phyloP scores from a whole-genome alignment of 2,888 invertebrate species.

The Phaedon cochleariae region DNA sequence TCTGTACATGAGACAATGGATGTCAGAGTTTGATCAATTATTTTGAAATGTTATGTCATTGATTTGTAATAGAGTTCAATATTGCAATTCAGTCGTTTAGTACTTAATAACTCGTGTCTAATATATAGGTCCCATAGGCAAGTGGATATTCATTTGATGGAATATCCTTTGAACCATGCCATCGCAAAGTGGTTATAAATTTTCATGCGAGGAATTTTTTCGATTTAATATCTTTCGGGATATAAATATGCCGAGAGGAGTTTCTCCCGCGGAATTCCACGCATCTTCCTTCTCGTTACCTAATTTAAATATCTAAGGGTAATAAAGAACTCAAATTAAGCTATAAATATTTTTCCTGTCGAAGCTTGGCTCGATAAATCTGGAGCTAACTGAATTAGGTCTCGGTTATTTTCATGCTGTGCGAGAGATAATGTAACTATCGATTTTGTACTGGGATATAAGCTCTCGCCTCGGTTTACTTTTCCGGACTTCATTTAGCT shows the following conservation, averaged over 20 bases:
- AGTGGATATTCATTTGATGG: too few relatives aligned
- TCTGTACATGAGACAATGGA: too few relatives aligned
- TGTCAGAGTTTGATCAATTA: too few relatives aligned
- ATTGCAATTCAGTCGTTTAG: too few relatives aligned
- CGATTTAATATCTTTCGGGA: neutral
- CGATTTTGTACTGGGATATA: slow-evolving; percentile 27
- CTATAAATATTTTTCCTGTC: slow-evolving; percentile 60
- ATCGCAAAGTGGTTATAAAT: too few relatives aligned
- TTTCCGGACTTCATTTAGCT: neutral
- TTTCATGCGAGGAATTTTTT: too few relatives aligned
- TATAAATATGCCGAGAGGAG: slow-evolving; percentile 21
- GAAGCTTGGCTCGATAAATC: slow-evolving; percentile 59
- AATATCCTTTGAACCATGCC: too few relatives aligned
- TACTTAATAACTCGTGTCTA: too few relatives aligned
- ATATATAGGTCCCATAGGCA: too few relatives aligned
- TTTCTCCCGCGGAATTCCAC: slow-evolving; percentile 2
- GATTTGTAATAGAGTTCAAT: too few relatives aligned
- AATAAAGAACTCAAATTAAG: slow-evolving; percentile 59
- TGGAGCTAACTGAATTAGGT: slow-evolving; percentile 52
- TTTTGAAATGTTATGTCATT: too few relatives aligned
- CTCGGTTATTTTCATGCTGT: slow-evolving; percentile 34
- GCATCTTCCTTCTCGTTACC: slow-evolving; percentile 30
- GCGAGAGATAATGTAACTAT: slow-evolving; percentile 31
- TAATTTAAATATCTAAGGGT: slow-evolving; percentile 55
- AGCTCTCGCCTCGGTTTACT: neutral